Percentiles rank a stretch among this genome's conserved stretches.
Evolutionary conservation across 2,797 vertebrate genomes (phyloP).

Genomic region (Amblyopsis hoosieri): DNA sequence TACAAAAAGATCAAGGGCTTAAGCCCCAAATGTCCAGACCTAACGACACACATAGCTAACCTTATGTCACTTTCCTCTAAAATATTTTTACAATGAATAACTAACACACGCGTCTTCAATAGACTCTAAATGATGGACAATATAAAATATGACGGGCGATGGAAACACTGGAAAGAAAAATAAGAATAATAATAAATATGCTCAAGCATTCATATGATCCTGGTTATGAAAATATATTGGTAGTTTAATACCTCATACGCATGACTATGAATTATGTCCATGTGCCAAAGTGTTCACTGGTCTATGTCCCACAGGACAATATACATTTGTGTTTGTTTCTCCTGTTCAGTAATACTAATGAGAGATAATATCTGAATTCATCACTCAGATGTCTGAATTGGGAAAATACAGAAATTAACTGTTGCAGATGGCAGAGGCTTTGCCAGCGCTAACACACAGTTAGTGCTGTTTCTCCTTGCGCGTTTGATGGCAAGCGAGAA

Average conservation of each 20-base stretch:
- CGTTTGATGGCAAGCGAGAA: conserved; percentile 67
- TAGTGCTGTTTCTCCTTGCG: conserved; percentile 64
- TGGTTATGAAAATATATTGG: no score
- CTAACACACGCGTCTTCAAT: no score
- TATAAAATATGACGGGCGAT: no score
- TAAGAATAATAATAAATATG: neutral
- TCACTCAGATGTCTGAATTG: conserved; percentile 63
- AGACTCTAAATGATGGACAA: no score
- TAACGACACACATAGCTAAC: no score
- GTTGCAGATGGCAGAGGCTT: conserved; percentile 69
- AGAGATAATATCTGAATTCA: conserved; percentile 62
- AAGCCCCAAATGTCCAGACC: no score
- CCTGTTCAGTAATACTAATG: conserved; percentile 50
- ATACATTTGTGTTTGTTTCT: conserved; percentile 42
- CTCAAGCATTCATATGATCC: neutral
- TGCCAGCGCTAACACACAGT: conserved; percentile 67
- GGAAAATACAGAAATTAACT: conserved; percentile 60
- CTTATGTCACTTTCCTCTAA: no score
- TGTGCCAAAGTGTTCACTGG: conserved; percentile 7
- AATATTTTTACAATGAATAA: no score
- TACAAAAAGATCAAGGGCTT: no score
- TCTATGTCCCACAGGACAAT: conserved; percentile 25
- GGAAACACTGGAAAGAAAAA: no score
- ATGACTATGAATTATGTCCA: conserved; percentile 8
- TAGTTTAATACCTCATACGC: conserved; percentile 31